Evolutionary conservation across 2,888 invertebrate species (phyloP), one percentile per base, ranked within the genome.

Genomic region (Frankliniella intonsa): DNA sequence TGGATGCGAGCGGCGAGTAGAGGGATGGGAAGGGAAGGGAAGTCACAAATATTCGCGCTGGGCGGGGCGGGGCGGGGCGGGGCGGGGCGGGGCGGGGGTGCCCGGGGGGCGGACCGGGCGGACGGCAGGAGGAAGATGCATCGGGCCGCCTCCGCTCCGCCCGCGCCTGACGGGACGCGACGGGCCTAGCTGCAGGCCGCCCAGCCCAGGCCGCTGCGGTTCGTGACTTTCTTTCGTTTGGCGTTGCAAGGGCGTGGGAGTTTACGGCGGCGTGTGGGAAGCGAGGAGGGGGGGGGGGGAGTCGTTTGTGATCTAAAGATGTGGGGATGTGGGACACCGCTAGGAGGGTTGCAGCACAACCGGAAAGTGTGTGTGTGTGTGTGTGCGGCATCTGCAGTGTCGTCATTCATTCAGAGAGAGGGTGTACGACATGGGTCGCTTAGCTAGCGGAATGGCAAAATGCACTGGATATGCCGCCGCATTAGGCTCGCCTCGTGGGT

Each of bases 211-310:
- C 62, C 62, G 38, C 38, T 38, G 38, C 62, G 62, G 69, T 76
- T 76, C 69, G 69, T 76, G 69, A 76, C 69, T 76, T 76, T 76
- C 69, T 76, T 76, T 22, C n/a, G 69, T 76, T 76, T 76, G n/a
- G 11, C 25, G 22, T 25, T 76, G 69, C 69, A 25, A 22, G 69
- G 69, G 69, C 69, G 69, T 76, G 69, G 69, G 69, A 76, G 69
- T 76, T 76, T 76, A 38, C 38, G 38, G 55, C 14, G 55, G 8
- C 55, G 55, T 55, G 14, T 55, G 55, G 55, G 17, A 55, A 19
- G 19, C 12, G 55, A 19, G 17, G 55, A 55, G 55, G 7, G 12
- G 38, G 3, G 5, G 38, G 38, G 38, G 38, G 38, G 38, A 38
- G 3, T 38, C 38, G 38, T 38, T 38, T 38, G 38, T 38, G 38